A percentile compares a stretch with the other conserved stretches of the same genome.
phyloP scores from a whole-genome alignment of 2,113 vertebrate genomes.

The Amazona guildingii region DNA sequence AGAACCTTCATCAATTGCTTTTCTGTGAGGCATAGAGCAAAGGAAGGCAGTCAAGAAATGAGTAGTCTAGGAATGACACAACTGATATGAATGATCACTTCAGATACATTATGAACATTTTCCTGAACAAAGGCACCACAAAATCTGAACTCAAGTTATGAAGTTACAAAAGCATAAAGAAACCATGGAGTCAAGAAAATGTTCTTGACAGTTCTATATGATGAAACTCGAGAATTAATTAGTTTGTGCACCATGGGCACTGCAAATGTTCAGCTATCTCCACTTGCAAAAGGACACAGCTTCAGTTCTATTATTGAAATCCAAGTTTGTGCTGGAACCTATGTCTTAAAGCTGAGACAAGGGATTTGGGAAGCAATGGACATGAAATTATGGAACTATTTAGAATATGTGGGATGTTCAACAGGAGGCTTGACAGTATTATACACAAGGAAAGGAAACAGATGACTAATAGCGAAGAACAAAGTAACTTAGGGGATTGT shows the following conservation, averaged over 20 bases:
- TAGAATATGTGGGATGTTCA: neutral
- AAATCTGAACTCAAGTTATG: neutral
- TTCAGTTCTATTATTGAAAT: neutral
- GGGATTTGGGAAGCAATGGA: neutral
- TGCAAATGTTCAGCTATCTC: neutral
- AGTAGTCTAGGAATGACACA: neutral
- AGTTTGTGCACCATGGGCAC: neutral
- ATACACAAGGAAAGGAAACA: neutral
- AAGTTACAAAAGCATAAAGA: neutral
- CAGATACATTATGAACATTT: neutral
- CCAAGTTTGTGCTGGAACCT: neutral
- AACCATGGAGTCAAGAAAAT: neutral
- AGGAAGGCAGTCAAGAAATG: neutral
- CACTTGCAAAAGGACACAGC: neutral
- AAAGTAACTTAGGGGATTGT: neutral
- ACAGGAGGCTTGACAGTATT: neutral
- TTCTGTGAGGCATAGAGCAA: constrained; percentile 6
- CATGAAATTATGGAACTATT: neutral
- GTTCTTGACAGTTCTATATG: neutral
- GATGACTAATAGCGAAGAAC: neutral
- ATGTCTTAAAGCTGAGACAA: neutral
- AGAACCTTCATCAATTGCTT: neutral
- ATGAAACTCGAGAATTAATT: neutral
- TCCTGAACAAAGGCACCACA: neutral
- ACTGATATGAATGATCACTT: neutral